Conservation (phyloP, 2,888 invertebrate genomes). For the Electrophaes corylata region DNA sequence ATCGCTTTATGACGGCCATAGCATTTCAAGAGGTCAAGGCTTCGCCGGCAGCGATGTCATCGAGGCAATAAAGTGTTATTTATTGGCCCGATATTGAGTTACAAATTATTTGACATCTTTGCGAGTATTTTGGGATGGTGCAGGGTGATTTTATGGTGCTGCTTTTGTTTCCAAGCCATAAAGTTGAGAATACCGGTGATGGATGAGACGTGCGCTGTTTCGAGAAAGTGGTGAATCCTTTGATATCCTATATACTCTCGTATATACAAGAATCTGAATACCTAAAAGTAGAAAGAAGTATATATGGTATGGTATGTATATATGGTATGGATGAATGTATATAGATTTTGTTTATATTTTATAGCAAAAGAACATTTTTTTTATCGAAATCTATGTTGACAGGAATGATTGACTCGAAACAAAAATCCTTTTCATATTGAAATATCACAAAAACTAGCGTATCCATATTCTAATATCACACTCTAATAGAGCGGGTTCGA, state of each 20-base stretch:
- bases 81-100: constrained; percentile 34
- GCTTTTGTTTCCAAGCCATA: constrained; percentile 22
- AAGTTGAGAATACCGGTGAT: constrained; percentile 9
- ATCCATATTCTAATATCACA: constrained; percentile 18
- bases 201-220: not conserved
- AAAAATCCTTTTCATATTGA: not conserved
- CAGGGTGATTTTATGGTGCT: constrained; percentile 11
- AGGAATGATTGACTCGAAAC: not conserved
- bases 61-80: constrained; percentile 36
- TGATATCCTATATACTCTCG: not conserved
- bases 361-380: too few species aligned
- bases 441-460: not conserved
- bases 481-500: constrained; percentile 32
- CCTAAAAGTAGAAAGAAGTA: not conserved
- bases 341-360: too few species aligned
- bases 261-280: not conserved
- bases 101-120: constrained; percentile 33
- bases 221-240: not conserved
- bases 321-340: too few species aligned
- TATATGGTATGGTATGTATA: too few species aligned
- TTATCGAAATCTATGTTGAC: too few species aligned
- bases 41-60: constrained; percentile 30
- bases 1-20: not conserved
- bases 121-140: constrained; percentile 18
- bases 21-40: not conserved